Conservation (phyloP, 2,797 vertebrate species). For the Chaetophractus vellerosus region DNA sequence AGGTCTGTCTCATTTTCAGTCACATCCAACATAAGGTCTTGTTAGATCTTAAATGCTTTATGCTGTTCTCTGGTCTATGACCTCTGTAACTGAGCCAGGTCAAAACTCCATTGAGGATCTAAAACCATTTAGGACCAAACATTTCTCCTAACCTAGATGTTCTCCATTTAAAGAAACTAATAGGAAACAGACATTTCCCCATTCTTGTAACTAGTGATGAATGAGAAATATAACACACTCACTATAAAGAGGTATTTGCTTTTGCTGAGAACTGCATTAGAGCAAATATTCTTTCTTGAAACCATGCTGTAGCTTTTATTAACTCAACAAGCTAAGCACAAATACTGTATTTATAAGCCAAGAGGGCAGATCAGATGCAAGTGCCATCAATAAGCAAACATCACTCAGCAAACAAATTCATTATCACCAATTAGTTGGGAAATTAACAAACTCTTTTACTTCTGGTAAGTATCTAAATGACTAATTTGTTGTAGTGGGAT, state of each 20-base stretch:
- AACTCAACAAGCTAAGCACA: slow-evolving; percentile 74
- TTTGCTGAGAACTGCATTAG: slow-evolving; percentile 28
- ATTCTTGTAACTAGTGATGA: slow-evolving; percentile 47
- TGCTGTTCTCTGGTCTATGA: neutral
- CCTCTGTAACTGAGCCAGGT: neutral
- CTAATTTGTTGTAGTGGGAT: slow-evolving; percentile 40
- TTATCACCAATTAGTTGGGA: slow-evolving; percentile 66
- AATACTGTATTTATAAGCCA: slow-evolving; percentile 39
- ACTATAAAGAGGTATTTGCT: neutral
- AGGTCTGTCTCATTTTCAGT: neutral
- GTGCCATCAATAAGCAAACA: slow-evolving; percentile 64
- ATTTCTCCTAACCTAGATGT: neutral
- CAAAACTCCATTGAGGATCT: neutral
- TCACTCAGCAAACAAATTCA: slow-evolving; percentile 74
- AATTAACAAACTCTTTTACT: slow-evolving; percentile 71
- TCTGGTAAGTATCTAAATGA: slow-evolving; percentile 40
- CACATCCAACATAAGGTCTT: neutral
- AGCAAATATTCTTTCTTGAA: slow-evolving; percentile 51
- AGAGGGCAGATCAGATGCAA: slow-evolving; percentile 44
- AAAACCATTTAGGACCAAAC: neutral
- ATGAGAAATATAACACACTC: slow-evolving; percentile 2
- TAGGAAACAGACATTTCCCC: neutral
- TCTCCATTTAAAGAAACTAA: neutral
- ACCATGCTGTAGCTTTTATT: slow-evolving; percentile 71
- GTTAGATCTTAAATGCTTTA: slow-evolving; percentile 48